Base-by-base conservation (phyloP, 1,140 invertebrate genomes). In the Gonioctena quinquepunctata region DNA sequence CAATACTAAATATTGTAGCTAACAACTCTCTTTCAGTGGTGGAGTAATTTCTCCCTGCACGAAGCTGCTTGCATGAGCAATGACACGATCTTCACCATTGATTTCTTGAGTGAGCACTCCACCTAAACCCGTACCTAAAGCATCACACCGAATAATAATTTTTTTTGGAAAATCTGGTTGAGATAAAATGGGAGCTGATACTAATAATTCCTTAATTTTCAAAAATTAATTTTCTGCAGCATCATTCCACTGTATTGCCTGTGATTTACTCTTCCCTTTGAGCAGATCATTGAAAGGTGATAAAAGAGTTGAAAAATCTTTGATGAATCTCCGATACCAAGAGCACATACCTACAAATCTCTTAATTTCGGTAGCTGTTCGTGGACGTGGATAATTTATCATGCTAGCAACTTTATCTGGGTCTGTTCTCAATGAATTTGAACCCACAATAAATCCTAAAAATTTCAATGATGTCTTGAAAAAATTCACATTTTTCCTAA, bases 11-110 rank as follows among this genome's bases (percentile, higher is more conserved):
- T 1, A 88, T 56, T 6, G 87, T 75, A 0, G 83, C 83, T 22
- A 87, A 70, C 48, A 80, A 82, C 80, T 88, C 86, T 64, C 78
- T 75, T 75, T 88, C 85, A 1, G 82, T 84, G 3, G 76, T 76
- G 0, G 71, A 74, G 66, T 85, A 87, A 25, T 85, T 84, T 61
- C 59, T 72, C 76, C 87, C 85, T 8, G 74, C 48, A 7, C 62
- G 59, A 23, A 49, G 11, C 84, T 33, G 68, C 84, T 84, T 7
- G 79, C 79, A 75, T 84, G 50, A 13, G 59, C 59, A 13, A 61
- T 61, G 5, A 26, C 21, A 61, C 25, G 59, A 16, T 61, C 81
- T 42, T 68, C 57, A 8, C 59, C 59, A 27, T 82, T 75, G 13
- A 50, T 13, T 26, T 57, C 71, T 1, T 78, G 60, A 23, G 61